Percentiles rank a stretch among this genome's conserved stretches.
Conservation (phyloP, 2,797 vertebrate species). For the Tympanoctomys barrerae region DNA sequence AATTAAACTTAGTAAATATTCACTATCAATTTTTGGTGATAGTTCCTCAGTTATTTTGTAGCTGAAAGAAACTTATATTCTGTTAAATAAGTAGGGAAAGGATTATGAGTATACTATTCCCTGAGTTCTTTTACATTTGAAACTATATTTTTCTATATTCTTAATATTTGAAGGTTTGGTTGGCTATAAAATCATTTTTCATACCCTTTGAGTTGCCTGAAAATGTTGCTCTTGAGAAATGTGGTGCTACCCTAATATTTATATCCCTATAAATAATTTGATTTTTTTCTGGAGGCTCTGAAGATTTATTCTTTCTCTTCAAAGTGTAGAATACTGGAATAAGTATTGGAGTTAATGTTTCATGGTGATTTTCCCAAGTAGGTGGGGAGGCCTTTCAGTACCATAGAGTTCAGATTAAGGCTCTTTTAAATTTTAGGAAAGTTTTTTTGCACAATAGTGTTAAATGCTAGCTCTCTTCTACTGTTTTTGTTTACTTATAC, state of each 20-base stretch:
- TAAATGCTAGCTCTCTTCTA: not conserved
- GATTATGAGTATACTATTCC: not conserved
- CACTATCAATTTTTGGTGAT: not conserved
- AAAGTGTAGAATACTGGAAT: not conserved
- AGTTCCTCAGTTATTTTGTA: not conserved
- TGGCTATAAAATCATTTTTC: not conserved
- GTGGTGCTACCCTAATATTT: not conserved
- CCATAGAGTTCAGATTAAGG: not conserved
- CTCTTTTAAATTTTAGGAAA: not conserved
- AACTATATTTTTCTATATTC: not conserved
- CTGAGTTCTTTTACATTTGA: not conserved
- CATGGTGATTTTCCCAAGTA: not conserved
- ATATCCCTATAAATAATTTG: not conserved
- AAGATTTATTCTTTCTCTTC: not conserved
- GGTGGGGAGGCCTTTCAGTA: not conserved
- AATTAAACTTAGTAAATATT: not conserved
- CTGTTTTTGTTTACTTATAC: not conserved
- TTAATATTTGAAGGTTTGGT: conserved; percentile 9
- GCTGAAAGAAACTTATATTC: not conserved
- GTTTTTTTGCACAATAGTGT: not conserved
- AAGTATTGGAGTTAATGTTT: not conserved
- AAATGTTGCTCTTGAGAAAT: conserved; percentile 34
- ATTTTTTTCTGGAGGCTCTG: not conserved
- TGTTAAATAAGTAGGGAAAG: not conserved
- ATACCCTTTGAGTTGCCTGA: not conserved